Conservation (phyloP, 2,113 vertebrate species). For the Apodemus speciosus region DNA sequence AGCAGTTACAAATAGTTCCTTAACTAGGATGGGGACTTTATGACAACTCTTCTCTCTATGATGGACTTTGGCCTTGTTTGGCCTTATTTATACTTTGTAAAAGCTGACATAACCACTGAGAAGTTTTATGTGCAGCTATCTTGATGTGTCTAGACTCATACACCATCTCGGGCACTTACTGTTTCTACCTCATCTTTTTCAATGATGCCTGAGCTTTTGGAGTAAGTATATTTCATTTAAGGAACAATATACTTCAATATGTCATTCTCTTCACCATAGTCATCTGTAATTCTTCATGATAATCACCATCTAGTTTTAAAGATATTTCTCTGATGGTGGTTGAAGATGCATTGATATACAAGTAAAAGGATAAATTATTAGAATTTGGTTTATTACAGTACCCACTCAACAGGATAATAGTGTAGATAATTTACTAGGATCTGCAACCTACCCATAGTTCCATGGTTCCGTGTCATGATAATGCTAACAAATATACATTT, state of each 20-base stretch:
- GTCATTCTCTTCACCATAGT: too few relatives aligned
- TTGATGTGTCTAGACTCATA: too few relatives aligned
- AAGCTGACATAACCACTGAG: too few relatives aligned
- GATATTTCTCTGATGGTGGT: not conserved
- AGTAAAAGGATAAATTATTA: not conserved
- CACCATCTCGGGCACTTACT: not conserved
- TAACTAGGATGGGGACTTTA: not conserved
- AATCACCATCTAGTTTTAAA: not conserved
- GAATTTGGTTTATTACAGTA: not conserved
- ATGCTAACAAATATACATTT: not conserved
- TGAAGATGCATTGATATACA: not conserved
- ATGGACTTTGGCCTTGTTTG: not conserved
- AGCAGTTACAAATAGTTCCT: not conserved
- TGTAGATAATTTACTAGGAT: not conserved
- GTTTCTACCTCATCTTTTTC: not conserved
- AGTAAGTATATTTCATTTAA: not conserved
- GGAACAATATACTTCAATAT: not conserved
- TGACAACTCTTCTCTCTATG: not conserved
- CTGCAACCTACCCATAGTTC: not conserved
- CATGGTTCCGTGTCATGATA: not conserved
- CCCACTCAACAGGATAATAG: not conserved
- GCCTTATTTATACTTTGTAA: not conserved
- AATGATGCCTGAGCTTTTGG: not conserved
- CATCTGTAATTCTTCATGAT: not conserved
- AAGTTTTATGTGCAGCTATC: not conserved